Conservation (phyloP, 2,888 invertebrate species). For the Mythimna ferrago region DNA sequence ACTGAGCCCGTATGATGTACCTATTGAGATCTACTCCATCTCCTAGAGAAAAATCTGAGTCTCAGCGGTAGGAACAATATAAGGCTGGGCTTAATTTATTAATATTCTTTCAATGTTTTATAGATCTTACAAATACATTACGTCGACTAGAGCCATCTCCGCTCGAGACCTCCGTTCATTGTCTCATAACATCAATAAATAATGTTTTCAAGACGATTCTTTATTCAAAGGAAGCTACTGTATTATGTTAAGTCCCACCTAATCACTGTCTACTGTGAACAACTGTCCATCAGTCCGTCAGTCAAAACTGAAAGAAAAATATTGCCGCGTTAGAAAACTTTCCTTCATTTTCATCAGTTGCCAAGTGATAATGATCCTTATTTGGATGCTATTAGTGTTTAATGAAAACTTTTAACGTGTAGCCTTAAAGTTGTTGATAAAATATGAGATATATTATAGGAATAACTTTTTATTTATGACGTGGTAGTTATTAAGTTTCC, state of each 20-base stretch:
- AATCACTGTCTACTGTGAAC: conserved; percentile 69
- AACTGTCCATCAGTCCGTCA: conserved; percentile 40
- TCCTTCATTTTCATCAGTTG: conserved; percentile 6
- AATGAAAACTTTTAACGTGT: neutral
- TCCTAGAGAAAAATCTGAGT: too few relatives aligned
- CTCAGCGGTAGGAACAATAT: too few relatives aligned
- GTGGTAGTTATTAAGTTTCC: conserved; percentile 13
- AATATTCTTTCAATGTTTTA: conserved; percentile 17
- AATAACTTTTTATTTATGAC: conserved; percentile 18
- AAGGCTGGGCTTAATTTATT: conserved; percentile 15
- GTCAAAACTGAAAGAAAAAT: conserved; percentile 44
- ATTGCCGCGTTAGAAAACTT: conserved; percentile 19
- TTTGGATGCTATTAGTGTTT: neutral
- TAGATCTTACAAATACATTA: conserved; percentile 17
- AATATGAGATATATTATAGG: conserved; percentile 6
- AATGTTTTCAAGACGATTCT: conserved; percentile 44
- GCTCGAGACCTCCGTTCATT: conserved; percentile 42
- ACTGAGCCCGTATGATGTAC: too few relatives aligned
- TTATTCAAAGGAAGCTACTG: conserved; percentile 42
- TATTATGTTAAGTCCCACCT: conserved; percentile 67
- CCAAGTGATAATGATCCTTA: conserved; percentile 22
- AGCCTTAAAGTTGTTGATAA: conserved; percentile 1
- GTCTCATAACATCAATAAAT: conserved; percentile 57
- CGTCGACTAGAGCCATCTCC: conserved; percentile 12
- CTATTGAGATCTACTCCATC: too few relatives aligned